phyloP scores from a whole-genome alignment of 2,797 vertebrate species.

The Distichodus sexfasciatus region DNA sequence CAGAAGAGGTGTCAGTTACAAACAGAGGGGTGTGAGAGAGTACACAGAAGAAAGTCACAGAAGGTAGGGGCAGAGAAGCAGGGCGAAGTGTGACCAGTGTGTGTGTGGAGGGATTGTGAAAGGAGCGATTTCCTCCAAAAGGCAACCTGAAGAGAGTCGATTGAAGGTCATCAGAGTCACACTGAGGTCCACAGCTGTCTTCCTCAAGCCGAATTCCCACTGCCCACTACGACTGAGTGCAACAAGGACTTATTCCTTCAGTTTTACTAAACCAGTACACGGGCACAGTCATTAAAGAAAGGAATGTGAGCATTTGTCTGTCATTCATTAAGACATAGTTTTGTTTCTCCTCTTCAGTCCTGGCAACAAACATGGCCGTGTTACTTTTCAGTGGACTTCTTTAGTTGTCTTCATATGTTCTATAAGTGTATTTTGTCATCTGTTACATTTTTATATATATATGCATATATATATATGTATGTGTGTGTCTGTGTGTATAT shows the following conservation, averaged over 20 bases:
- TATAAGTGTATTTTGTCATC: too few species aligned
- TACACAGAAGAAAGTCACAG: slow-evolving; percentile 19
- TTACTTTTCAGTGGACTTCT: too few species aligned
- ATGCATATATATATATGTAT: too few species aligned
- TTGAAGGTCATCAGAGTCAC: slow-evolving; percentile 67
- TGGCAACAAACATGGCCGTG: too few species aligned
- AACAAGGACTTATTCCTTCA: not conserved
- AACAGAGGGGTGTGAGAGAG: slow-evolving; percentile 22
- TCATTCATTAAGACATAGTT: not conserved
- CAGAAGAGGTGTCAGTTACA: slow-evolving; percentile 67
- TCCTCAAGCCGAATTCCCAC: slow-evolving; percentile 42
- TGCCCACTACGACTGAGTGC: slow-evolving; percentile 33
- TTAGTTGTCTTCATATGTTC: too few species aligned
- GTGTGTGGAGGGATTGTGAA: not conserved
- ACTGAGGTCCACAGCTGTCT: slow-evolving; percentile 30
- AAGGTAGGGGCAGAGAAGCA: not conserved
- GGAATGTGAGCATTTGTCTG: not conserved
- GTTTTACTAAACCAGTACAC: not conserved
- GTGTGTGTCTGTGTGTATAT: too few species aligned
- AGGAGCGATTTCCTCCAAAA: slow-evolving; percentile 50
- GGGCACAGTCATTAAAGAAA: slow-evolving; percentile 8
- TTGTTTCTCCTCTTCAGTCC: too few species aligned
- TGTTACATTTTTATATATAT: too few species aligned
- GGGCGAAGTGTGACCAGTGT: too few species aligned
- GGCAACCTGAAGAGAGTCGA: slow-evolving; percentile 59